Conservation (phyloP, 2,797 vertebrate genomes). For the Rhabdophis nuchalis region DNA sequence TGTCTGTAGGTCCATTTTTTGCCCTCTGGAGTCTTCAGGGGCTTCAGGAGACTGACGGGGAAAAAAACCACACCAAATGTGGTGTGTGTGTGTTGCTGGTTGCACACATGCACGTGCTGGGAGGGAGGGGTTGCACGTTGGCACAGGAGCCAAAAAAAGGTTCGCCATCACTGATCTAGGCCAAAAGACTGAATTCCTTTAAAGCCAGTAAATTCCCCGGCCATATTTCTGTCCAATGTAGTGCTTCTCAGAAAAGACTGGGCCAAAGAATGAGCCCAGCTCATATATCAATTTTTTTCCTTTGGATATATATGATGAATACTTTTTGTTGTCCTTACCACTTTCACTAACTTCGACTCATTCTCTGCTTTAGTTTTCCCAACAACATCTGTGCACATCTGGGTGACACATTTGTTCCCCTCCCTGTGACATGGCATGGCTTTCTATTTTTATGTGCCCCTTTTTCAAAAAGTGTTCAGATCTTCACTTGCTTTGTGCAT, state of each 20-base stretch:
- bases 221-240: background rate
- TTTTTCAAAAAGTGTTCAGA: background rate
- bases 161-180: background rate
- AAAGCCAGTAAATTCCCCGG: background rate
- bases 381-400: background rate
- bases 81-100: too few relatives aligned
- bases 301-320: background rate
- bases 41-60: too few relatives aligned
- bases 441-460: background rate
- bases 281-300: background rate
- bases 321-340: background rate
- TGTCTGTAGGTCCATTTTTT: too few relatives aligned
- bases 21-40: too few relatives aligned
- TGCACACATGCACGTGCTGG: too few relatives aligned
- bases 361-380: background rate
- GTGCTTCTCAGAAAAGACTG: background rate
- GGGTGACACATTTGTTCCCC: background rate
- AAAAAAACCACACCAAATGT: too few relatives aligned
- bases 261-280: background rate
- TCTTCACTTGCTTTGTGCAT: background rate
- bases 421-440: background rate
- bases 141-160: too few relatives aligned
- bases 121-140: too few relatives aligned
- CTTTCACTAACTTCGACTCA: background rate
- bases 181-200: background rate